Percentiles rank a stretch among this genome's conserved stretches.
These are phyloP conservation scores for Arion vulgaris DNA, from an alignment of 1,140 invertebrate genomes.

Conservation along the genomic window DNA sequence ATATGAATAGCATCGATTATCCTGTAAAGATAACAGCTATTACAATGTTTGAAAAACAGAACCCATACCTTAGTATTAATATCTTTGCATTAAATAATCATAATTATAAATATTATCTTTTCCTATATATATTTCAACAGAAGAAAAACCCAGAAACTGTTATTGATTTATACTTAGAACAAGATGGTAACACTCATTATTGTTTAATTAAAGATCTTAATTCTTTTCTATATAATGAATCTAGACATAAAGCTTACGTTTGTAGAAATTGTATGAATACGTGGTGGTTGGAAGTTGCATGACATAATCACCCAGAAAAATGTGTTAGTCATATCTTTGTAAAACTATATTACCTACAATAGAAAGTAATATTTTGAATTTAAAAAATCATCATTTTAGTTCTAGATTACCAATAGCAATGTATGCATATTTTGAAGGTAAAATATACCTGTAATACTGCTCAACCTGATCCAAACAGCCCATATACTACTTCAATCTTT, in stretches of 20 bases:
- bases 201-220: too few relatives aligned
- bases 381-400: conserved; percentile 12
- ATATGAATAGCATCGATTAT: conserved; percentile 12
- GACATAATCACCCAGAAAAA: neutral
- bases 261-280: conserved; percentile 8
- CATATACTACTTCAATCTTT: too few relatives aligned
- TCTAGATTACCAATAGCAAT: neutral
- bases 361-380: neutral
- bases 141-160: neutral
- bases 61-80: conserved; percentile 10
- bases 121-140: conserved; percentile 4
- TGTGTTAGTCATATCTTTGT: conserved; percentile 5
- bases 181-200: conserved; percentile 9
- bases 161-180: conserved; percentile 5
- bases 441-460: too few relatives aligned
- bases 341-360: neutral
- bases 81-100: neutral
- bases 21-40: conserved; percentile 2
- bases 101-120: neutral
- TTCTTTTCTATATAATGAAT: too few relatives aligned
- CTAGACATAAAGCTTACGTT: too few relatives aligned
- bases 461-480: neutral
- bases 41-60: too few relatives aligned
- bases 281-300: neutral
- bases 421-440: too few relatives aligned